These are phyloP conservation scores for Melitaea cinxia DNA, from an alignment of 1,140 invertebrate species.

Conservation along the genomic window DNA sequence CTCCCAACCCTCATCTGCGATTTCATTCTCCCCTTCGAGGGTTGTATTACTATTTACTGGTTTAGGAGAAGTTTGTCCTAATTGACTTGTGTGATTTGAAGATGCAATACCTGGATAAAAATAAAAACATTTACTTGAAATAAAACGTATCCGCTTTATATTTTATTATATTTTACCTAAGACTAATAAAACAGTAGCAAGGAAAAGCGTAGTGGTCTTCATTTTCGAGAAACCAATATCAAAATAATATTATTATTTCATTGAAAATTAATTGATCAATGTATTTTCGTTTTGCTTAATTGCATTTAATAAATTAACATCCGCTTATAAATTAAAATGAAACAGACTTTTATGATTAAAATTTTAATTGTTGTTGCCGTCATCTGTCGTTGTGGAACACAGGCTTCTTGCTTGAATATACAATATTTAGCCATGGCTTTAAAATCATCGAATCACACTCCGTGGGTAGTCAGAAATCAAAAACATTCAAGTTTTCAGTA, in stretches of 20 bases:
- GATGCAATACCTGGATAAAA: conserved; percentile 32
- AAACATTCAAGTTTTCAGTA: no score
- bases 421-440: no score
- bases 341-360: not conserved
- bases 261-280: conserved; percentile 42
- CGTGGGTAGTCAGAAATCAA: no score
- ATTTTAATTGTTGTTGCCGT: not conserved
- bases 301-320: conserved; percentile 36
- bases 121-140: not conserved
- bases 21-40: conserved; percentile 39
- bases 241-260: conserved; percentile 3
- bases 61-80: conserved; percentile 11
- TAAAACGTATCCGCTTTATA: not conserved
- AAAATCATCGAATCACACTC: no score
- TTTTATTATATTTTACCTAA: conserved; percentile 47
- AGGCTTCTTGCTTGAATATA: no score
- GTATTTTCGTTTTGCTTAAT: conserved; percentile 26
- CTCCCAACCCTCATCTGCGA: conserved; percentile 62
- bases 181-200: conserved; percentile 39
- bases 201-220: conserved; percentile 41
- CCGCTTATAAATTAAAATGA: conserved; percentile 4
- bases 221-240: conserved; percentile 41
- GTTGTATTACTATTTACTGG: conserved; percentile 24
- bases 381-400: no score
- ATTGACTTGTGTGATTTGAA: conserved; percentile 31